Base-by-base conservation (phyloP, 2,888 invertebrate species). In the Patella pellucida region DNA sequence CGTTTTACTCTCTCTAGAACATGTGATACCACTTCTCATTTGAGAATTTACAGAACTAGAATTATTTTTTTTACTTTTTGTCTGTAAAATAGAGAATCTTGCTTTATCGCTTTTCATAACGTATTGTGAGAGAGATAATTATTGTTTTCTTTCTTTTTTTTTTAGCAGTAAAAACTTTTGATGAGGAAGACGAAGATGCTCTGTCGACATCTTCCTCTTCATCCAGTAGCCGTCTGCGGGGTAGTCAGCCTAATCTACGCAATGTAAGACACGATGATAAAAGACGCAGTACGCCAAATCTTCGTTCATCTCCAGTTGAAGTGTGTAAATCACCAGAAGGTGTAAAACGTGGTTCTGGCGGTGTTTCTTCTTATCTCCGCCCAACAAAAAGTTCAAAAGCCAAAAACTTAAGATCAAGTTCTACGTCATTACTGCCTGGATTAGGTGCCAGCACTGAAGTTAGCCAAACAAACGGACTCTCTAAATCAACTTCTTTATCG, bases 311-410 rank as follows among this genome's bases (percentile, higher is more conserved):
- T 23, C 19, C 19, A 19, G 23, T 19, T 23, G 62, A 11, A 23
- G 19, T 62, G 12, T 23, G 62, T 62, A 19, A 62, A 62, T 62
- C 62, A 12, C 62, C 62, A 23, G 62, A 62, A 23, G 62, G 62
- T 12, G 41, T 3, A 7, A 62, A 62, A 62, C 62, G 62, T 62
- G 62, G 62, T 62, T 62, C 62, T 12, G 62, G 62, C 12, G 62
- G 62, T 12, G 69, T 69, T 12, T 76, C 76, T 11, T 72, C 76
- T 11, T 72, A 73, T 62, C 72, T 72, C 31, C 41, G 69, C 52
- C 73, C 72, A 12, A 81, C 82, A 50, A 73, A 79, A 56, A 83
- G 82, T 69, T 83, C 83, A 12, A 79, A 76, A 31, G 82, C 81
- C 4, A 82, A 82, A 72, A 79, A 77, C 19, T 71, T 73, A 0